phyloP scores from a whole-genome alignment of 2,113 vertebrate species.

The Bubo blakistoni region DNA sequence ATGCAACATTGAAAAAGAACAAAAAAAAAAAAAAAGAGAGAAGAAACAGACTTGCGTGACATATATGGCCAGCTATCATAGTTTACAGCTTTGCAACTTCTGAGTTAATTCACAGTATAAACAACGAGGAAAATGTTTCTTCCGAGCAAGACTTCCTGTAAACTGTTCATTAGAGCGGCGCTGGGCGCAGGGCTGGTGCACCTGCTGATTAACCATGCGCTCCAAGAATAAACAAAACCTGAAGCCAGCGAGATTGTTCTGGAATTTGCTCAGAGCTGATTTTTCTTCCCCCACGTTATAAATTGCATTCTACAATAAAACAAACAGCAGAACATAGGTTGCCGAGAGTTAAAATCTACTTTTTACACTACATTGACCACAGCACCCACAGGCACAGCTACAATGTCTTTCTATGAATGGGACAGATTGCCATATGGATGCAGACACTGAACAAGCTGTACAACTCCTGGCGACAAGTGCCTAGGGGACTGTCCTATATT shows the following conservation, averaged over 20 bases:
- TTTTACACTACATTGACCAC: constrained; percentile 75
- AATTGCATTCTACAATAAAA: constrained; percentile 43
- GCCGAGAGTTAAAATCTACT: constrained; percentile 69
- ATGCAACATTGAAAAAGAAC: fast-evolving
- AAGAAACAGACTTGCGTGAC: background rate
- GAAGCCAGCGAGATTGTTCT: constrained; percentile 13
- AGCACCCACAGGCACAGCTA: constrained; percentile 73
- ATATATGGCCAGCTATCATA: background rate
- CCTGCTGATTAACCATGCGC: constrained; percentile 26
- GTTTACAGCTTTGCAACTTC: background rate
- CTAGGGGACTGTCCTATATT: constrained; percentile 90
- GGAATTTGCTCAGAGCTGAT: constrained; percentile 23
- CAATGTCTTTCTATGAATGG: constrained; percentile 77
- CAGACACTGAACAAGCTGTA: constrained; percentile 88
- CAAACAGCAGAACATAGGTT: constrained; percentile 39
- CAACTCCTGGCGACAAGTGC: constrained; percentile 86
- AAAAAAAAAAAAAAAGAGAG: background rate
- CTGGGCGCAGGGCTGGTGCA: constrained; percentile 11
- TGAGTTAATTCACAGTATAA: constrained; percentile 30
- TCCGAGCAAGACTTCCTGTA: constrained; percentile 45
- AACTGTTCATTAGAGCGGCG: background rate
- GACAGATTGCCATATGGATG: constrained; percentile 89
- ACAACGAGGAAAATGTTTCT: constrained; percentile 38
- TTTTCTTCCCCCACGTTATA: background rate
- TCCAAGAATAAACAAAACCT: constrained; percentile 45